These are phyloP conservation scores for Meloe dianella DNA, from an alignment of 2,888 invertebrate genomes.

Conservation along the genomic window DNA sequence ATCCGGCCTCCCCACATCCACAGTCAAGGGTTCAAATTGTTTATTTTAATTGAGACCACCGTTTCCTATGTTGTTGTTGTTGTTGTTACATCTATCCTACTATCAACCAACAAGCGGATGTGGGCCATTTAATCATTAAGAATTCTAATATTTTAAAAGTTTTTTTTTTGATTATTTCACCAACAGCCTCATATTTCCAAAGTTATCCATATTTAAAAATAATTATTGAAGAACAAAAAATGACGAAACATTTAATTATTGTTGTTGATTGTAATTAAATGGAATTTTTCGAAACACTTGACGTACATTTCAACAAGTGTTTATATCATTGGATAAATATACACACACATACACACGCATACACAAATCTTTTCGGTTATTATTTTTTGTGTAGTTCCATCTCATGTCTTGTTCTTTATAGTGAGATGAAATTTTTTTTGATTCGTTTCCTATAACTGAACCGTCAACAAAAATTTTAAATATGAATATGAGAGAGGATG, in stretches of 20 bases:
- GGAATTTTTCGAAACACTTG: conserved; percentile 30
- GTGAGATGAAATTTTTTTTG: background rate
- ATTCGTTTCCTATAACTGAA: background rate
- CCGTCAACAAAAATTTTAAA: background rate
- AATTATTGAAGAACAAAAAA: background rate
- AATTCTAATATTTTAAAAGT: background rate
- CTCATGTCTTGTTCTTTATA: background rate
- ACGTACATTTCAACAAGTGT: conserved; percentile 43
- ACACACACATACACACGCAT: no score
- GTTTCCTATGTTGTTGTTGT: background rate
- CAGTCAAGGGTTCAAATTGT: conserved; percentile 6
- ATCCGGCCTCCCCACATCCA: background rate
- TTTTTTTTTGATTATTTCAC: no score
- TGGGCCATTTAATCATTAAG: conserved; percentile 1
- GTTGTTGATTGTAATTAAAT: conserved; percentile 22
- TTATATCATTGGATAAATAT: conserved; percentile 30
- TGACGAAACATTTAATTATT: background rate
- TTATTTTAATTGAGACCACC: conserved; percentile 4
- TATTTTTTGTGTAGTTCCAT: background rate
- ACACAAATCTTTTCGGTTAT: background rate
- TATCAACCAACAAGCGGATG: conserved; percentile 1
- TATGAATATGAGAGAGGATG: background rate
- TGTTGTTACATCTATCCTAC: background rate
- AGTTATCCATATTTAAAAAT: background rate
- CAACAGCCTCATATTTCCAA: background rate